phyloP scores from a whole-genome alignment of 1,140 invertebrate species.

The Paraescarpia echinospica region DNA sequence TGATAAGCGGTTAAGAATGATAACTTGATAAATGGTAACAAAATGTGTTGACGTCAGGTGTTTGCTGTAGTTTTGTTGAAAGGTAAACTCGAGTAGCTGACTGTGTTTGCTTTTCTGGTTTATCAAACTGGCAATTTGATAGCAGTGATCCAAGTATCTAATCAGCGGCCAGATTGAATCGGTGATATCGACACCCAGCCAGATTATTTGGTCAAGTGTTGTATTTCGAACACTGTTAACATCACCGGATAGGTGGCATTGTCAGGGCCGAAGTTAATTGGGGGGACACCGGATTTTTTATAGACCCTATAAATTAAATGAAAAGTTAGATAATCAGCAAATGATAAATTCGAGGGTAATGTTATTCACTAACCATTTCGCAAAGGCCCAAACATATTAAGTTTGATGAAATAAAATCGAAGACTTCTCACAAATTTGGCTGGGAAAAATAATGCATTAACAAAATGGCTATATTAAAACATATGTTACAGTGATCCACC shows the following conservation, averaged over 20 bases:
- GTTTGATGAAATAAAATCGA: too few relatives aligned
- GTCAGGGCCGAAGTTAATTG: neutral
- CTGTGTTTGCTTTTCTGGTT: neutral
- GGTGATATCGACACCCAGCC: neutral
- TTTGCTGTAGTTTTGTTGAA: neutral
- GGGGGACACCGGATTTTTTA: neutral
- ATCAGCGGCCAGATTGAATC: neutral
- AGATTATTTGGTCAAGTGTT: constrained; percentile 1
- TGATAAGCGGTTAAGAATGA: neutral
- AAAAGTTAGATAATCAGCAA: too few relatives aligned
- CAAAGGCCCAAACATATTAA: too few relatives aligned
- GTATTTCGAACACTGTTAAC: constrained; percentile 1
- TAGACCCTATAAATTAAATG: neutral
- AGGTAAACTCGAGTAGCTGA: neutral
- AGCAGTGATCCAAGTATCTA: neutral
- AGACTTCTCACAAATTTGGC: too few relatives aligned
- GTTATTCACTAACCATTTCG: too few relatives aligned
- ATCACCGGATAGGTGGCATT: neutral
- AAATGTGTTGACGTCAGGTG: neutral
- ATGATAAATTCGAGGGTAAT: too few relatives aligned
- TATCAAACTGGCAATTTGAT: neutral
- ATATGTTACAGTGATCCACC: too few relatives aligned
- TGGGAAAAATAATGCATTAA: too few relatives aligned
- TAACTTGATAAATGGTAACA: too few relatives aligned
- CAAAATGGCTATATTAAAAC: too few relatives aligned